These are phyloP conservation scores for Intellagama lesueurii DNA, from an alignment of 2,797 vertebrate genomes.

Conservation along the genomic window DNA sequence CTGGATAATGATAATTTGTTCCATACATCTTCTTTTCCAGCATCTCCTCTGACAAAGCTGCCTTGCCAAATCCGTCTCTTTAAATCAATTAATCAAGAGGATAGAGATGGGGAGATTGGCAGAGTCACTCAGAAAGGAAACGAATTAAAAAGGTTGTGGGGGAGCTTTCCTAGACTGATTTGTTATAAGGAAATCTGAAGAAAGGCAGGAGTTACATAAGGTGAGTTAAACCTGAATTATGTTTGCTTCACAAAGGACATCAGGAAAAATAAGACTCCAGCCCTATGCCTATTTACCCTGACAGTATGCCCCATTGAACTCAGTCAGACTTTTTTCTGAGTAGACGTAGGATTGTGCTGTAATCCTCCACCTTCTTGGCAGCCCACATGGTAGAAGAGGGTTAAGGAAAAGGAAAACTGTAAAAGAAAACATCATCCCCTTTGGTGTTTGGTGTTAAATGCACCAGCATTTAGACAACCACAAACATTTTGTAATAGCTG, in stretches of 20 bases:
- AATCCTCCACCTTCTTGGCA: fast-evolving
- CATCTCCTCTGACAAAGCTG: neutral
- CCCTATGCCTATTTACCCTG: neutral
- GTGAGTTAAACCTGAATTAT: slow-evolving; percentile 10
- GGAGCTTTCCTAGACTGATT: neutral
- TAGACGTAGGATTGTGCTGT: neutral
- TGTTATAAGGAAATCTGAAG: slow-evolving; percentile 19
- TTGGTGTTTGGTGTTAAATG: neutral
- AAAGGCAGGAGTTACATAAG: slow-evolving; percentile 14
- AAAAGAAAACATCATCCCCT: slow-evolving; percentile 10
- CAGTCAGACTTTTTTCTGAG: neutral
- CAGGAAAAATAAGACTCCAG: slow-evolving; percentile 12
- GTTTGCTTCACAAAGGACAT: slow-evolving; percentile 35
- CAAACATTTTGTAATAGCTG: slow-evolving; percentile 37
- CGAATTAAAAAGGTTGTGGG: neutral
- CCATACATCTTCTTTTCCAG: fast-evolving
- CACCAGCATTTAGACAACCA: slow-evolving; percentile 33
- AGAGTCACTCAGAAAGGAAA: slow-evolving; percentile 10
- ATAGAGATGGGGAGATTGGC: neutral
- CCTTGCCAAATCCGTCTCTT: neutral
- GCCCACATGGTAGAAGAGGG: neutral
- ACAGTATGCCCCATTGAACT: neutral
- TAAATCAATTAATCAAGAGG: slow-evolving; percentile 29
- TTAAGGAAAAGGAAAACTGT: neutral
- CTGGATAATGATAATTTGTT: neutral